Conservation (phyloP, 2,888 invertebrate genomes). For the Colletes collaris region DNA sequence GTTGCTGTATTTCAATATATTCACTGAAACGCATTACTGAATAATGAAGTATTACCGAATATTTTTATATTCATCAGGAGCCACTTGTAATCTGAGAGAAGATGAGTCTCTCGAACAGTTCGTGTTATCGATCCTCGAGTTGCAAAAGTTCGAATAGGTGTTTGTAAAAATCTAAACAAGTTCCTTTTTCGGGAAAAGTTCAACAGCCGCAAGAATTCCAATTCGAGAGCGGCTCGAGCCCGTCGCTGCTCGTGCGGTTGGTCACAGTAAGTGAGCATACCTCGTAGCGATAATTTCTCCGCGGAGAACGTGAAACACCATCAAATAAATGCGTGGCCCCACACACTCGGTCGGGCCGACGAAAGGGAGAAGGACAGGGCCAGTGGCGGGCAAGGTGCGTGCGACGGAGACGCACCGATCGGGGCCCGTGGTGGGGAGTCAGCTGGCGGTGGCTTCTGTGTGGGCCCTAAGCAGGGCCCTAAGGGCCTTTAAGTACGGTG, state of each 20-base stretch:
- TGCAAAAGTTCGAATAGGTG: too few species aligned
- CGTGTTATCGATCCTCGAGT: too few species aligned
- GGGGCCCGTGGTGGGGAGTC: constrained; percentile 27
- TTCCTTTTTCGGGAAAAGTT: neutral
- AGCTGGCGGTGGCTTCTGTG: constrained; percentile 64
- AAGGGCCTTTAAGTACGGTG: constrained; percentile 70
- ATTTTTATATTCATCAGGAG: too few species aligned
- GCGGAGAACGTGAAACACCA: constrained; percentile 73
- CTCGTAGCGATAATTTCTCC: constrained; percentile 78
- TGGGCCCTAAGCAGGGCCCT: constrained; percentile 68
- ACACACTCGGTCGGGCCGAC: constrained; percentile 56
- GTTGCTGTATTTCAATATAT: too few species aligned
- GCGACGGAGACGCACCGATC: constrained; percentile 9
- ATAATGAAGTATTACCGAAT: too few species aligned
- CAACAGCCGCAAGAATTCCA: neutral
- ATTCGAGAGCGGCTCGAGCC: constrained; percentile 55
- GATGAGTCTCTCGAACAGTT: too few species aligned
- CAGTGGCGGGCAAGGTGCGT: neutral
- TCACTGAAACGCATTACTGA: too few species aligned
- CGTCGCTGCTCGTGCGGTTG: constrained; percentile 66
- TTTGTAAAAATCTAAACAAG: too few species aligned
- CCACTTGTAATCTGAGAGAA: too few species aligned
- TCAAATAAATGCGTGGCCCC: constrained; percentile 75
- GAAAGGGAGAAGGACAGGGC: constrained; percentile 21
- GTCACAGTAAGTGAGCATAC: constrained; percentile 77